phyloP scores from a whole-genome alignment of 1,140 invertebrate species.

The Papilio machaon region DNA sequence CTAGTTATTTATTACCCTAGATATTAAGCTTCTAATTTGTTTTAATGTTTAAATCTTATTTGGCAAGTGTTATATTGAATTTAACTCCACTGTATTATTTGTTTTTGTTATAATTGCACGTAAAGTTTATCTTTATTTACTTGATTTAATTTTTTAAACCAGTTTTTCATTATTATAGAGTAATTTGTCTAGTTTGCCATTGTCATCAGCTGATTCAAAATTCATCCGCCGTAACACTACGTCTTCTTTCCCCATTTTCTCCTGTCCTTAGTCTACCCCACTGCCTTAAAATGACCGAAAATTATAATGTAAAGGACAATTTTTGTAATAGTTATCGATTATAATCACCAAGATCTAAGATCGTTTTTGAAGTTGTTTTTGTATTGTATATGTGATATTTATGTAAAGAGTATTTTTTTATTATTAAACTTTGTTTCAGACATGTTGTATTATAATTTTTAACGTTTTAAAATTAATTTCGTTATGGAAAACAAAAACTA shows the following conservation, averaged over 20 bases:
- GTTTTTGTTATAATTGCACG: not conserved
- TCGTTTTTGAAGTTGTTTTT: not conserved
- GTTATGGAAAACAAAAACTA: not conserved
- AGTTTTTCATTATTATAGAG: not conserved
- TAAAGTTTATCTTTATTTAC: not conserved
- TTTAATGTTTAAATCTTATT: conserved; percentile 23
- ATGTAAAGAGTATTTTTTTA: conserved; percentile 18
- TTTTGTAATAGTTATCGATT: not conserved
- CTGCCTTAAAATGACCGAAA: not conserved
- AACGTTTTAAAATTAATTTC: not conserved
- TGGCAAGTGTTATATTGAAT: not conserved
- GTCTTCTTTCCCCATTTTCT: not conserved
- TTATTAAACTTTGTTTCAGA: conserved; percentile 22
- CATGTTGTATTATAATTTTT: not conserved
- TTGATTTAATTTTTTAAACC: not conserved
- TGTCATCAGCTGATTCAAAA: not conserved
- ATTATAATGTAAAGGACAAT: not conserved
- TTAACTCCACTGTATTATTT: not conserved
- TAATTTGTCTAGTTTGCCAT: not conserved
- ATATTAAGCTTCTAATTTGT: not conserved
- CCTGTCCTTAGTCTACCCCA: not conserved
- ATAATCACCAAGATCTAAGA: not conserved
- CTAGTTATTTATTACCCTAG: conserved; percentile 39
- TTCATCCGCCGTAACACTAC: not conserved
- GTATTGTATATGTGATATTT: conserved; percentile 14